Evolutionary conservation across 2,888 invertebrate genomes (phyloP), one percentile per base, ranked within the genome.

Genomic region (Allacma fusca): DNA sequence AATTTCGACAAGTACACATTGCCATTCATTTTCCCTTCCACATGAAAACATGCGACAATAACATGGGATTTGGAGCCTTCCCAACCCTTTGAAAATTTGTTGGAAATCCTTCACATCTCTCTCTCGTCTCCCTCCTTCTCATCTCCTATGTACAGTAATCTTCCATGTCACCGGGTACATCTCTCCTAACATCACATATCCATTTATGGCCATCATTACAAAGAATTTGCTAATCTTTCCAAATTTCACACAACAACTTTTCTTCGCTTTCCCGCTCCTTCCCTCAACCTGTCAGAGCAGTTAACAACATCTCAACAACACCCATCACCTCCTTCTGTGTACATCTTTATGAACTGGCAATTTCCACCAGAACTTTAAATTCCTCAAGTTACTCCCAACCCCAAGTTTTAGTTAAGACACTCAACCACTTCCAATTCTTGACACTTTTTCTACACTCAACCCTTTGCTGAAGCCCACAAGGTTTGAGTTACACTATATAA

Each of bases 1-100:
- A 73, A 69, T 77, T 72, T 73, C 68, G 40, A 68, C 73, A 72
- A 69, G 67, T 67, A 29, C 28, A 75, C 75, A 59, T 59, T 43
- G 34, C 34, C 57, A 73, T 62, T 62, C 62, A 74, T 74, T 74
- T 67, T 67, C 74, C 64, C 26, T 64, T 74, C 44, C 44, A 29
- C 43, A 64, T 40, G 21, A 44, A 65, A 64, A 62, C 72, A 70
- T 40, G 68, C 59, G 71, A 71, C 71, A 71, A 71, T 71, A 71
- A 71, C 64, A 40, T 71, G 24, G 23, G 19, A 71, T 44, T 62
- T 62, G 24, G 24, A 62, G 12, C 16, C 26, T 26, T 62, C 62
- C 62, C 62, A 23, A 62, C 62, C 62, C 26, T 24, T 26, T 26
- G 1, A 7, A 24, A 62, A 24, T 9, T 62, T 62, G 2, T 12